These are phyloP conservation scores for Crambe crambe DNA, from an alignment of 37 sponge, comb jelly and placozoan genomes.

Conservation along the genomic window DNA sequence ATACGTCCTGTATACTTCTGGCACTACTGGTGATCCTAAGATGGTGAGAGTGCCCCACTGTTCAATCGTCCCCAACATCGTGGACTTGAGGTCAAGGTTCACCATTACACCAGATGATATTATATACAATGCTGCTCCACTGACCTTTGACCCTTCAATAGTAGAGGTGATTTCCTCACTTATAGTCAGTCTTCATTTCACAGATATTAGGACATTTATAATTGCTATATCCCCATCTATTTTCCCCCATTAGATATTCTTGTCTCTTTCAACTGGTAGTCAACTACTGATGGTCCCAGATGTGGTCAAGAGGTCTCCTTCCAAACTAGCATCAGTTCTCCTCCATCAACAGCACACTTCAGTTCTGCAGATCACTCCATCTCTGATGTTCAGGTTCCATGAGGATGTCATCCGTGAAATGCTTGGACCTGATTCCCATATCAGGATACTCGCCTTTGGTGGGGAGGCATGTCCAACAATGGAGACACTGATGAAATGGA, in stretches of 20 bases:
- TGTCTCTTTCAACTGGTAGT: conserved; percentile 69
- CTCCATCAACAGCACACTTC: conserved; percentile 40
- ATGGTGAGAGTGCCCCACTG: conserved; percentile 82
- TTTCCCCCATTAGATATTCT: conserved; percentile 65
- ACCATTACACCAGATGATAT: conserved; percentile 41
- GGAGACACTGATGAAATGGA: conserved; percentile 35
- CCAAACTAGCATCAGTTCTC: conserved; percentile 29
- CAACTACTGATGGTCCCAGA: conserved; percentile 72
- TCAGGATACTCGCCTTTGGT: conserved; percentile 87
- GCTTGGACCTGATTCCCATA: conserved; percentile 39
- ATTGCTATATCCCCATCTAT: neutral
- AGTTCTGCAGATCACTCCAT: conserved; percentile 76
- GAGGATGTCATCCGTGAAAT: conserved; percentile 14
- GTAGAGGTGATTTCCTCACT: conserved; percentile 71
- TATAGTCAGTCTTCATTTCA: neutral
- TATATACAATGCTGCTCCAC: conserved; percentile 88
- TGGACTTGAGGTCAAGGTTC: conserved; percentile 74
- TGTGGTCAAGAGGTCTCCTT: conserved; percentile 51
- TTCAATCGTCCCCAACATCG: conserved; percentile 87
- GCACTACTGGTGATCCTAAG: conserved; percentile 76
- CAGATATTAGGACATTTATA: neutral
- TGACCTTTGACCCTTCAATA: conserved; percentile 94
- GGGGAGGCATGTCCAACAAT: conserved; percentile 80
- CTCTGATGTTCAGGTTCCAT: conserved; percentile 35
- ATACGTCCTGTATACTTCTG: conserved; percentile 83